A percentile compares a stretch with the other conserved stretches of the same genome.
phyloP scores from a whole-genome alignment of 2,888 invertebrate species.

The Xanthostigma xanthostigma region DNA sequence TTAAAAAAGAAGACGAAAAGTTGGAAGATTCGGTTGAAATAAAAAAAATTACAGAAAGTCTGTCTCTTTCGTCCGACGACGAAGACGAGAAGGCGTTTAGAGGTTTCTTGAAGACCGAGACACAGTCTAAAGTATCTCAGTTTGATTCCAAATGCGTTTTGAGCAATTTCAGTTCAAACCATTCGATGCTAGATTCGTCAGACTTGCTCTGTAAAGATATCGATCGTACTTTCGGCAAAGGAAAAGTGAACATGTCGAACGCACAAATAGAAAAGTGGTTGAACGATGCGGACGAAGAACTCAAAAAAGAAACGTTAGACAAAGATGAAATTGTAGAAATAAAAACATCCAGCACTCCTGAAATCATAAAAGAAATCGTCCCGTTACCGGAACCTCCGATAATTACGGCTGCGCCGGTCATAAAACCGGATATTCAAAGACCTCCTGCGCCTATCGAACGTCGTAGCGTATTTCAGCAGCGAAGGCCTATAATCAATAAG shows the following conservation, averaged over 20 bases:
- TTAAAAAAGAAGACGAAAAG: slow-evolving; percentile 2
- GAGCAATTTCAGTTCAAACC: slow-evolving; percentile 30
- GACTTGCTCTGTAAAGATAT: slow-evolving; percentile 23
- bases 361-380: slow-evolving; percentile 3
- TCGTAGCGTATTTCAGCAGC: slow-evolving; percentile 24
- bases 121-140: background rate
- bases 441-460: slow-evolving; percentile 1
- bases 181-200: slow-evolving; percentile 14
- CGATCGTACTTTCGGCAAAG: slow-evolving; percentile 32
- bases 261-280: slow-evolving; percentile 54
- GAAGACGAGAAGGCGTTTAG: slow-evolving; percentile 29
- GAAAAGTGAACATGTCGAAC: slow-evolving; percentile 52
- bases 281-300: slow-evolving; percentile 26
- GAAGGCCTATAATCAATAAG: slow-evolving; percentile 40
- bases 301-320: slow-evolving; percentile 17
- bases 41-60: background rate
- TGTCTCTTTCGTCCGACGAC: slow-evolving; percentile 31
- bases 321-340: slow-evolving; percentile 23
- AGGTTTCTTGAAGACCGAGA: slow-evolving; percentile 24
- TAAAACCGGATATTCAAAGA: no score
- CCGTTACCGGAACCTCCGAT: background rate
- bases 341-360: slow-evolving; percentile 24
- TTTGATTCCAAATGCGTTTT: slow-evolving; percentile 29
- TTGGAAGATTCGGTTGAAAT: no score
- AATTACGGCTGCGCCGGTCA: no score